Conservation (phyloP, 1,140 invertebrate species). For the Euborellia annulipes region DNA sequence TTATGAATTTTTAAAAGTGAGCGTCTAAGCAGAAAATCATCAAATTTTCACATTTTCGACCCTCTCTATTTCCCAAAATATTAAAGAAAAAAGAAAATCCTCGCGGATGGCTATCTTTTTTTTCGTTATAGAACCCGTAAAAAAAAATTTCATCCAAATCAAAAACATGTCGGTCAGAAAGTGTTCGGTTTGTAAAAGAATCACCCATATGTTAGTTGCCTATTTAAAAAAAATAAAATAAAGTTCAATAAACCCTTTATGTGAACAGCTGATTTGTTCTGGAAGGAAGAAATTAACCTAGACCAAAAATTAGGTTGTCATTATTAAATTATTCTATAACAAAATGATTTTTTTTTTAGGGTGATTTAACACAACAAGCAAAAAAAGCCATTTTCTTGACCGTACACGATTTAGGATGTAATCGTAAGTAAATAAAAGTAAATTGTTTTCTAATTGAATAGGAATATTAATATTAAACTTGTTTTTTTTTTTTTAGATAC, state of each 20-base stretch:
- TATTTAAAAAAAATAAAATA: not conserved
- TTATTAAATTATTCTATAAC: constrained; percentile 7
- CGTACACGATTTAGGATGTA: constrained; percentile 78
- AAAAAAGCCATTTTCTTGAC: constrained; percentile 70
- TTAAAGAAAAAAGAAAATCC: too few relatives aligned
- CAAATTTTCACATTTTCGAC: too few relatives aligned
- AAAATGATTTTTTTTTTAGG: constrained; percentile 34
- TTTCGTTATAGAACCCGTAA: too few relatives aligned
- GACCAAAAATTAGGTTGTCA: constrained; percentile 1
- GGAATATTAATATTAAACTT: constrained; percentile 5
- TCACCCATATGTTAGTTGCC: not conserved
- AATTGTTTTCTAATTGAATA: not conserved
- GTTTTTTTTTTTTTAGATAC: constrained; percentile 36
- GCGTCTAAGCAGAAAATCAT: too few relatives aligned
- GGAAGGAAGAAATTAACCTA: not conserved
- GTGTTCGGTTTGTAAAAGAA: not conserved
- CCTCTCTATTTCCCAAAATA: too few relatives aligned
- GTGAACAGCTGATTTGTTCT: not conserved
- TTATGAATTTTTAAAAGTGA: too few relatives aligned
- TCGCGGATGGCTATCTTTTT: too few relatives aligned
- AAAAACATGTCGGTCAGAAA: too few relatives aligned
- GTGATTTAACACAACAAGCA: constrained; percentile 57
- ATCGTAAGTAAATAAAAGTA: constrained; percentile 48
- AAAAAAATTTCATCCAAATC: too few relatives aligned
- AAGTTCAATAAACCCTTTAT: not conserved